Base-by-base conservation (phyloP, 2,113 vertebrate genomes). In the Chauna torquata region DNA sequence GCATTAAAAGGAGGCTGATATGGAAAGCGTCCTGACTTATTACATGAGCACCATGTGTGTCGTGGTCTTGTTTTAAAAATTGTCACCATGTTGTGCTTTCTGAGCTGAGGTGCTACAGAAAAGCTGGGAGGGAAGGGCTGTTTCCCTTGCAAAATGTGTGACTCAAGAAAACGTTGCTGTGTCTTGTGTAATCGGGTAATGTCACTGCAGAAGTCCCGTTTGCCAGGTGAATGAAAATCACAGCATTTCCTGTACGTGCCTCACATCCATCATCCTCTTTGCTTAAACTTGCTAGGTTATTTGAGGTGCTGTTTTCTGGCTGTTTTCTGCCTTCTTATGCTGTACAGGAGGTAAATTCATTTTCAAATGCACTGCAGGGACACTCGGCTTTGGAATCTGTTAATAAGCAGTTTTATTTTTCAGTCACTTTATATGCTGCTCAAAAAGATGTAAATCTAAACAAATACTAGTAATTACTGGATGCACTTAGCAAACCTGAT, bases 361-460 rank as follows among this genome's bases (percentile, higher is more conserved):
- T 96, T 87, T 84, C 65, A 42, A 65, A 9, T 2, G 47, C 74
- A 3, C 90, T 14, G 8, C 90, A 82, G 95, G 86, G 84, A 52
- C 50, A 1, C n/a, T 8, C 2, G 0, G 82, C 88, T 83, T 76
- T 79, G 69, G 95, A 80, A 18, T 92, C 79, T 62, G 86, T 82
- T 94, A 83, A 92, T 82, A 82, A 87, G 81, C 23, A 11, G 65
- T n/a, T 95, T 82, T 82, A 45, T 90, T 92, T 80, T 87, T 84
- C 68, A 57, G 62, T 82, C 65, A 28, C 62, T 94, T 92, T 54
- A 24, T 72, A 40, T 45, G 71, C 93, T 70, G 76, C 95, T 90
- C 81, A 69, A 62, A 91, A 90, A 81, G 92, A 85, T 81, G 83
- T 77, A 86, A 66, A 66, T 88, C 90, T 81, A 64, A 81, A 90